Evolutionary conservation across 1,140 invertebrate genomes (phyloP).

Genomic region (Heliconius congener): DNA sequence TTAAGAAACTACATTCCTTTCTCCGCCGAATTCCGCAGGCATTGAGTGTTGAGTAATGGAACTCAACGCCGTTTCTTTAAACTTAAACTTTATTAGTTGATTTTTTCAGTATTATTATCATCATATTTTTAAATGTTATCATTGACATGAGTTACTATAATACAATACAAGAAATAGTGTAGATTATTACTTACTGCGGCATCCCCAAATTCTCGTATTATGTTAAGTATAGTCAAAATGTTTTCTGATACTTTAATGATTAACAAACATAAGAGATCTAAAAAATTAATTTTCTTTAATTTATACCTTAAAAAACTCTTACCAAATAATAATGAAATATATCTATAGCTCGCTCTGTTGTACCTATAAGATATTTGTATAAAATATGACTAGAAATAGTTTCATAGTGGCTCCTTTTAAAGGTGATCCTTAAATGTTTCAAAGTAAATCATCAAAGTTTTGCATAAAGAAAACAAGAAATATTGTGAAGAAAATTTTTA

Average conservation of each 20-base stretch:
- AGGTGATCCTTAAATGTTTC: neutral
- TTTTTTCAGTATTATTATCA: no score
- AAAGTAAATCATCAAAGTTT: neutral
- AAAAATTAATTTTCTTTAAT: neutral
- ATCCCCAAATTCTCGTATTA: neutral
- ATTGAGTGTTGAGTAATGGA: no score
- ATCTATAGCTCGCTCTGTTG: neutral
- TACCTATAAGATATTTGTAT: neutral
- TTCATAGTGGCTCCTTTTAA: neutral
- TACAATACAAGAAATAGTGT: neutral
- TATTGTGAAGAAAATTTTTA: neutral
- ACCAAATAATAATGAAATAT: constrained; percentile 4
- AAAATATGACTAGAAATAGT: neutral
- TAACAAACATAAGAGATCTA: neutral
- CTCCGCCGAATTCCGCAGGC: no score
- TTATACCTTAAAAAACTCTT: neutral
- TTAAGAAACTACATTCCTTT: no score
- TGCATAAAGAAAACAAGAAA: neutral
- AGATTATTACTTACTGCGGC: neutral
- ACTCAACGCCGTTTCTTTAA: no score
- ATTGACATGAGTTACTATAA: neutral
- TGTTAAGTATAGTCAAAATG: neutral
- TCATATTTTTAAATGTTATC: neutral
- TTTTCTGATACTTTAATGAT: neutral
- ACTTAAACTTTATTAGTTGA: no score